phyloP scores from a whole-genome alignment of 2,113 vertebrate species.

The Eretmochelys imbricata region DNA sequence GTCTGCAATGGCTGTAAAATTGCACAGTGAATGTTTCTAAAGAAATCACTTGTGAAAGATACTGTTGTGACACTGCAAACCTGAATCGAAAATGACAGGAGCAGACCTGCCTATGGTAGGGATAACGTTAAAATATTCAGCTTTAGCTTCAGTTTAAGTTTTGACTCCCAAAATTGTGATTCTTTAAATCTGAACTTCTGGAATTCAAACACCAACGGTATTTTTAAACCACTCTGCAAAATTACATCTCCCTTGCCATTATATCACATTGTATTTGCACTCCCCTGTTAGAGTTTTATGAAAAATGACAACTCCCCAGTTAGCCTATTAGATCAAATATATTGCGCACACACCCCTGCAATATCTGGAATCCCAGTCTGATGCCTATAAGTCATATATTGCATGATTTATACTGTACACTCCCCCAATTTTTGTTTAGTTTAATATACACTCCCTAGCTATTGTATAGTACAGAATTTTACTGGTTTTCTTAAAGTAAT shows the following conservation, averaged over 20 bases:
- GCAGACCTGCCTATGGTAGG: neutral
- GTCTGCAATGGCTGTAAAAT: neutral
- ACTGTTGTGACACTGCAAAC: neutral
- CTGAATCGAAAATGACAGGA: neutral
- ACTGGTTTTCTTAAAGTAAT: neutral
- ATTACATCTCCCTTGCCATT: neutral
- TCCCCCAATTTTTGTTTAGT: neutral
- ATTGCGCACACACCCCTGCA: neutral
- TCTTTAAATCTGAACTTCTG: conserved; percentile 10
- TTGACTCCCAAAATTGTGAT: neutral
- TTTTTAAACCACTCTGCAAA: conserved; percentile 12
- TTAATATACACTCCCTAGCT: neutral
- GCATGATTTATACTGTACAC: neutral
- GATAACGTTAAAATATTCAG: neutral
- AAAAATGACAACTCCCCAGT: neutral
- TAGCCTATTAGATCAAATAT: neutral
- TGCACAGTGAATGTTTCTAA: neutral
- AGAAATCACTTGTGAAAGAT: neutral
- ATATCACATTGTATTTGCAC: neutral
- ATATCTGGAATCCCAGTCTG: neutral
- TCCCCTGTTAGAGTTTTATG: neutral
- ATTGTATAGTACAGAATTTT: neutral
- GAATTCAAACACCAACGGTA: neutral
- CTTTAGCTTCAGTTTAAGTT: neutral
- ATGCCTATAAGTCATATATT: neutral